phyloP scores from a whole-genome alignment of 1,140 invertebrate species.

The Armadillidium nasatum region DNA sequence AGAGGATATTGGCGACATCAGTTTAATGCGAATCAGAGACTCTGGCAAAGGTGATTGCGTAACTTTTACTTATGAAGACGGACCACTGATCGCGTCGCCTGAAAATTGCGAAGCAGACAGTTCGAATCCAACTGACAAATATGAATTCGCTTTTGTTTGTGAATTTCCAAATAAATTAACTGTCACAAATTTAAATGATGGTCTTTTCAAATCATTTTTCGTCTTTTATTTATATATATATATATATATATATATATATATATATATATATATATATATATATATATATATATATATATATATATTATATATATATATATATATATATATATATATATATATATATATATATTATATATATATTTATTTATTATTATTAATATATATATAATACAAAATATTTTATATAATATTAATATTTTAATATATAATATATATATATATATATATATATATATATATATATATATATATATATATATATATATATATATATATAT shows the following conservation, averaged over 20 bases:
- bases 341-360: too few species aligned
- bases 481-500: too few species aligned
- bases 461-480: too few species aligned
- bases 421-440: too few species aligned
- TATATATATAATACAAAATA: too few species aligned
- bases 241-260: constrained; percentile 6
- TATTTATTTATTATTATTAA: too few species aligned
- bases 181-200: not conserved
- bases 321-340: too few species aligned
- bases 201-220: too few species aligned
- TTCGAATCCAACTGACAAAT: not conserved
- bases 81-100: not conserved
- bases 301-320: too few species aligned
- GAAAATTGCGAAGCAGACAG: not conserved
- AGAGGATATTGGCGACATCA: not conserved
- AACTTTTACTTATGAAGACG: not conserved
- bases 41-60: not conserved
- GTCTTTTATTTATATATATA: too few species aligned
- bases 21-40: not conserved
- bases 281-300: not conserved
- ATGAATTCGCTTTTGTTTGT: not conserved
- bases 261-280: constrained; percentile 6
- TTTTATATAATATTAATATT: too few species aligned
- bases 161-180: not conserved
- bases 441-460: too few species aligned